Conservation (phyloP, 1,140 invertebrate species). For the Trichonephila clavipes region DNA sequence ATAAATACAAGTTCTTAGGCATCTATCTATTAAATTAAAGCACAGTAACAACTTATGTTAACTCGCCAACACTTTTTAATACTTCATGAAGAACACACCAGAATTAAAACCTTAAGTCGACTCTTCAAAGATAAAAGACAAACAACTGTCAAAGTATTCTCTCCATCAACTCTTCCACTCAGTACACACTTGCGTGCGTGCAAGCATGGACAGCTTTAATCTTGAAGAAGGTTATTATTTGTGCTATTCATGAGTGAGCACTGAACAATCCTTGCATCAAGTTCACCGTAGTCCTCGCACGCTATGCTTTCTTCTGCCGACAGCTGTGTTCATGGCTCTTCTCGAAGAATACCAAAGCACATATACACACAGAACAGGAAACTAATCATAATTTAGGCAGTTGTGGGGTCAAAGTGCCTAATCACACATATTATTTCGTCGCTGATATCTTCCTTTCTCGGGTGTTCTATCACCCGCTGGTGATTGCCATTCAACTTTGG, state of each 20-base stretch:
- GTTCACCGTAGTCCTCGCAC: slow-evolving; percentile 65
- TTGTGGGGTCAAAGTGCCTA: slow-evolving; percentile 34
- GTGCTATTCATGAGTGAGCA: slow-evolving; percentile 62
- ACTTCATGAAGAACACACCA: too few relatives aligned
- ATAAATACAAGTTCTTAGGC: too few relatives aligned
- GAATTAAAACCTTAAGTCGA: neutral
- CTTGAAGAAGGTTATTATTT: slow-evolving; percentile 67
- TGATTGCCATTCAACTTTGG: slow-evolving; percentile 3
- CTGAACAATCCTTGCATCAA: slow-evolving; percentile 64
- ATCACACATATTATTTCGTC: slow-evolving; percentile 40
- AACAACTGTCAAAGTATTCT: slow-evolving; percentile 6
- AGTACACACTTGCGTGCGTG: slow-evolving; percentile 40
- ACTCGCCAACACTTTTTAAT: too few relatives aligned
- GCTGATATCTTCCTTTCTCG: neutral
- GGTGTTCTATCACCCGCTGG: neutral
- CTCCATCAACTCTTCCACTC: neutral
- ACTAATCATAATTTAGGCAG: slow-evolving; percentile 36
- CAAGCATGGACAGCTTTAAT: slow-evolving; percentile 58
- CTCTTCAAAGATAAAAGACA: neutral
- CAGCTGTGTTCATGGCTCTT: neutral
- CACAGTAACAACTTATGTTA: too few relatives aligned
- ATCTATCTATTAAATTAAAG: too few relatives aligned
- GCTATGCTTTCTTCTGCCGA: slow-evolving; percentile 40
- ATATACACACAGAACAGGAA: slow-evolving; percentile 12
- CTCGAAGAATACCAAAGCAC: neutral